A percentile compares a stretch with the other conserved stretches of the same genome.
These are phyloP conservation scores for Aplidium turbinatum DNA, from an alignment of 23 tunicate species.

Conservation along the genomic window DNA sequence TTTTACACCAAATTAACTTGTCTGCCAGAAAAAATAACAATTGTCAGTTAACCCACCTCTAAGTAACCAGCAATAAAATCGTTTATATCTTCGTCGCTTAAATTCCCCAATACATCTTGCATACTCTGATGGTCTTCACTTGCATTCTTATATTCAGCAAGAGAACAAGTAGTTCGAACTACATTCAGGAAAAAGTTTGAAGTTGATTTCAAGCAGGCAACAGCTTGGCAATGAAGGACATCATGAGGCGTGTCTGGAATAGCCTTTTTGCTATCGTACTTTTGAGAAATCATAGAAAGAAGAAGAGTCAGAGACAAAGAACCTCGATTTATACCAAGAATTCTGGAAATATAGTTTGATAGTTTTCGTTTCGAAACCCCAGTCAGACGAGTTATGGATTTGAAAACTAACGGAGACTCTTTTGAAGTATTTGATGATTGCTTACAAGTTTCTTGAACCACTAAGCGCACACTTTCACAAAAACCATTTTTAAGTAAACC, in stretches of 20 bases:
- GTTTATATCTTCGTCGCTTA: conserved; percentile 1
- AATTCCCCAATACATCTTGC: background rate
- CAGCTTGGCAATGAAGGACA: conserved; percentile 34
- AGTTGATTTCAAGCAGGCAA: conserved; percentile 18
- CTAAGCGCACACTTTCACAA: no score
- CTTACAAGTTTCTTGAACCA: no score
- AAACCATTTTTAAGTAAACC: no score
- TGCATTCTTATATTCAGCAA: background rate
- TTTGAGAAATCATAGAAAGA: conserved; percentile 16
- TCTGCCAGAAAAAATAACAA: no score
- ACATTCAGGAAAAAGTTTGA: conserved; percentile 11
- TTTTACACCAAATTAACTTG: no score
- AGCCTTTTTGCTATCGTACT: conserved; percentile 9
- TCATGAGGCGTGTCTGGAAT: conserved; percentile 1
- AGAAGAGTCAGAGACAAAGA: background rate
- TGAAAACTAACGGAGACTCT: conserved; percentile 3
- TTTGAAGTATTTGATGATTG: background rate
- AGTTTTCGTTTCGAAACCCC: conserved; percentile 26
- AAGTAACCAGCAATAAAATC: background rate
- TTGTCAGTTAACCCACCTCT: conserved; percentile 4
- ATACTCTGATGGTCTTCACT: background rate
- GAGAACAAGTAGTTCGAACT: conserved; percentile 10
- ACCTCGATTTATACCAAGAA: background rate
- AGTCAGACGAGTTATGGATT: conserved; percentile 6
- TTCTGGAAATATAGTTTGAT: conserved; percentile 6